Conservation (phyloP, 2,113 vertebrate species). For the Poecilia latipinna region DNA sequence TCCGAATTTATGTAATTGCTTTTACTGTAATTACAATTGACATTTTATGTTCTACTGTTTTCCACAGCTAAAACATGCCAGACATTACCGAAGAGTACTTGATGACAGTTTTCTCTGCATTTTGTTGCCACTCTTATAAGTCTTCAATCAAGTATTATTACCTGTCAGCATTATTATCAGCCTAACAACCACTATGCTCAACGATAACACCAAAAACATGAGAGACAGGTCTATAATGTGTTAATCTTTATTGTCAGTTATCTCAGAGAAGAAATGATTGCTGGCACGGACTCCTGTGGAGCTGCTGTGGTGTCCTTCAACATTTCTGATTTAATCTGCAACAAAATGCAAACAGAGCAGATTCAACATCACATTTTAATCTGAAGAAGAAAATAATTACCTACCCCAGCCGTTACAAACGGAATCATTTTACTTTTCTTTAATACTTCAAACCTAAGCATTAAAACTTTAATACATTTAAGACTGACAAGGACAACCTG, state of each 20-base stretch:
- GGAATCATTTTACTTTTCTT: background rate
- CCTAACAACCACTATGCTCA: background rate
- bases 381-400: background rate
- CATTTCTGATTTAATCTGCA: conserved; percentile 22
- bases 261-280: background rate
- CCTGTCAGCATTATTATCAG: background rate
- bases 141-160: background rate
- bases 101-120: background rate
- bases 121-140: background rate
- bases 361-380: background rate
- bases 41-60: background rate
- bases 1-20: background rate
- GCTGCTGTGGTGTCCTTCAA: background rate
- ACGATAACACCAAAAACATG: background rate
- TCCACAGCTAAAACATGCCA: background rate
- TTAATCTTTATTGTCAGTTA: conserved; percentile 40
- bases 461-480: background rate
- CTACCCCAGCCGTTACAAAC: no score
- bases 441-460: background rate
- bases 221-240: background rate
- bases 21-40: background rate
- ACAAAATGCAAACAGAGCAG: background rate
- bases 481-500: background rate
- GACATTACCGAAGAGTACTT: background rate
- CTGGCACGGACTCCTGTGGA: background rate